Evolutionary conservation across 2,797 vertebrate species (phyloP), one percentile per base, ranked within the genome.

Genomic region (Eurystomus glaucurus): DNA sequence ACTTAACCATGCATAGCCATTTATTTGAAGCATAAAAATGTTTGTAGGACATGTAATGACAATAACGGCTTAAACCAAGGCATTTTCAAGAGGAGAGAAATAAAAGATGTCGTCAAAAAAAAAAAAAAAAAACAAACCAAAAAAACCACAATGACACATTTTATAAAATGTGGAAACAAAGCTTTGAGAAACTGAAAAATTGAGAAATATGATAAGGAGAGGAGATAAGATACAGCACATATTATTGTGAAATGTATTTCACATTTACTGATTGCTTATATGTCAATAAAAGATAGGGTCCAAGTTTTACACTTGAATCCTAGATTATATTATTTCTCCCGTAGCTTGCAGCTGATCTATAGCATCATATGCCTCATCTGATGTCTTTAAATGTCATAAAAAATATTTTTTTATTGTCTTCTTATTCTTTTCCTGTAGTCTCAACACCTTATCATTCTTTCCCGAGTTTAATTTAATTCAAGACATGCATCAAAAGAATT

Each of bases 61-160:
- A 74, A 78, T 11, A 87, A 6, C 9, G 48, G 75, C 89, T 71
- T 64, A 37, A 91, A 90, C 19, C 2, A 91, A 88, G 39, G 9
- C 4, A 71, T 91, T 95, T 97, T 94, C 77, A 78, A 96, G 62
- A 91, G 46, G 6, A 28, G 31, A 25, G 20, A 23, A 79, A 48
- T 8, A 25, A 94, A 88, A 84, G 4, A 1, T 37, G 5, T 22
- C 10, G 43, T 45, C 8, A 54, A 79, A 94, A 79, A 50, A 77
- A 94, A 82, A 66, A 29, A 70, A 20, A 74, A 21, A 85, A 70
- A 65, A 4, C 7, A 35, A 35, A 35, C 7, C 35, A 4, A 68
- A 82, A 78, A n/a, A n/a, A n/a, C n/a, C n/a, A 69, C 7, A 70
- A n/a, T 50, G 14, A 22, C 0, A 6, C 7, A 31, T 29, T 64